phyloP scores from a whole-genome alignment of 2,113 vertebrate genomes.

The Halcyon malimbica region DNA sequence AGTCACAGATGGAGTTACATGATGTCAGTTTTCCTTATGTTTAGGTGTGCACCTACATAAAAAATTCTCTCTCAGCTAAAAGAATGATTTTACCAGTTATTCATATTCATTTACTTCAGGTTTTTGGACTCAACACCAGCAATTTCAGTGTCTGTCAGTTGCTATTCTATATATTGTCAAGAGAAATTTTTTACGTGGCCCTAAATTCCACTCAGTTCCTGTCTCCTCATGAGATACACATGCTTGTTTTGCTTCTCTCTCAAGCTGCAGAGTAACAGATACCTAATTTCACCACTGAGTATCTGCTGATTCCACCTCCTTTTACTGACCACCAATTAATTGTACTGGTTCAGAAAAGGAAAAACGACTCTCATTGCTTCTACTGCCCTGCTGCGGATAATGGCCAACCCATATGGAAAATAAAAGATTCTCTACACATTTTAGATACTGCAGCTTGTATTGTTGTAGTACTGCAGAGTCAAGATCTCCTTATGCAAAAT shows the following conservation, averaged over 20 bases:
- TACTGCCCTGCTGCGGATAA: not conserved
- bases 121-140: not conserved
- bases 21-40: not conserved
- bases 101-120: not conserved
- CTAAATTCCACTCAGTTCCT: not conserved
- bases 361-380: constrained; percentile 7
- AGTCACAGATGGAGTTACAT: not conserved
- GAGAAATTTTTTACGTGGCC: not conserved
- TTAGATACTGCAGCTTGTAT: constrained; percentile 12
- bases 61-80: not conserved
- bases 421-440: constrained; percentile 12
- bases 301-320: not conserved
- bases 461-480: not conserved
- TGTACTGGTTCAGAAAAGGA: constrained; percentile 16
- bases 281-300: not conserved
- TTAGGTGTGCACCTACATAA: not conserved
- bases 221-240: not conserved
- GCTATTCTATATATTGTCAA: not conserved
- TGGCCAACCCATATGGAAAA: not conserved
- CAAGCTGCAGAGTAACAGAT: not conserved
- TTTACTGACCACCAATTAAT: not conserved
- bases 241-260: not conserved
- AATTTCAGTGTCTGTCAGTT: not conserved
- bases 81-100: not conserved
- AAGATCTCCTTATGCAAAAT: constrained; percentile 52